Base-by-base conservation (phyloP, 2,113 vertebrate genomes). In the Oryzias melastigma region DNA sequence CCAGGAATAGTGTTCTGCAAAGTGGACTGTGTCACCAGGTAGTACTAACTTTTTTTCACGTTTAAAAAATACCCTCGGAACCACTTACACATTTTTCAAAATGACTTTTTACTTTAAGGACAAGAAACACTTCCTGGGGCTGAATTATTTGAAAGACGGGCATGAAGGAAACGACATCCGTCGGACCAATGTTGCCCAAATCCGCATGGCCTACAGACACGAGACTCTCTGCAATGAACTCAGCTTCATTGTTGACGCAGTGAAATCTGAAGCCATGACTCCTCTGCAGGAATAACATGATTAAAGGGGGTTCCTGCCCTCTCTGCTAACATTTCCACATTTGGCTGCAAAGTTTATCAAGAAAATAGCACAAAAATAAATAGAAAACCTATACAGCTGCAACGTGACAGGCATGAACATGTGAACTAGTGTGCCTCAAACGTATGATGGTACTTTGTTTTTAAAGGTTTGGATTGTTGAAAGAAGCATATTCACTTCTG, bases 171-270 rank as follows among this genome's bases (percentile, higher is more conserved):
- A 97, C 3, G 92, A 97, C 66, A 97, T 98, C 80, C 92, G 91
- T 57, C 93, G 93, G 81, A 96, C 95, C 57, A 98, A 98, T 0
- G 96, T 98, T 0, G 94, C 96, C 18, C 96, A 98, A 90, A 97
- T 98, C 80, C 94, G 96, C 61, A 95, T 96, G 94, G 95, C 94
- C 51, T 97, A 94, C 89, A 92, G 96, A 79, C 91, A 96, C 0
- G 95, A 98, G 86, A 98, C 93, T 0, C 84, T 96, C 65, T 96
- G 95, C 80, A 97, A 96, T 35, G 96, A 98, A 85, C 93, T 98
- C 5, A 96, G 94, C 70, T 95, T 97, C 83, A 85, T 98, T 49
- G 92, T 93, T 1, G 95, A 96, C 17, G 95, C 93, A 20, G 92
- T 95, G 87, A 94, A 93, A 83, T 92, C 93, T 13, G 91, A 93